These are phyloP conservation scores for Bovichtus variegatus DNA, from an alignment of 2,797 vertebrate species.

Conservation along the genomic window DNA sequence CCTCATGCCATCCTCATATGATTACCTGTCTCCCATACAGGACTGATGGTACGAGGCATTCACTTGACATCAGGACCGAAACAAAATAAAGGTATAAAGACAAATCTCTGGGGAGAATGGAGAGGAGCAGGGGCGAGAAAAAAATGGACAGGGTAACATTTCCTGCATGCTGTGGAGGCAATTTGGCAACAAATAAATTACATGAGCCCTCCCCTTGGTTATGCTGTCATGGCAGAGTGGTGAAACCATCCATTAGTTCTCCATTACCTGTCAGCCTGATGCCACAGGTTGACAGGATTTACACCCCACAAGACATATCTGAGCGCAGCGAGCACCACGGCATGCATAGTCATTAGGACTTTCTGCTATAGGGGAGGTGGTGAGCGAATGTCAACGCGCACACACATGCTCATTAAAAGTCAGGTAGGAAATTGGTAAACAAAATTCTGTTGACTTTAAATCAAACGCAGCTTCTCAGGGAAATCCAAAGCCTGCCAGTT, in stretches of 20 bases:
- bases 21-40: conserved; percentile 4
- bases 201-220: conserved; percentile 59
- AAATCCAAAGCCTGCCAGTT: conserved; percentile 7
- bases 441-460: conserved; percentile 32
- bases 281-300: conserved; percentile 76
- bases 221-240: conserved; percentile 68
- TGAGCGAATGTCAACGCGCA: conserved; percentile 20
- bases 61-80: conserved; percentile 16
- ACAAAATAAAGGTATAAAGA: not conserved
- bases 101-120: not conserved
- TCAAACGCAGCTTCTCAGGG: conserved; percentile 1
- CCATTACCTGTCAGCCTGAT: conserved; percentile 78
- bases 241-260: conserved; percentile 81
- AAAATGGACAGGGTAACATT: conserved; percentile 39
- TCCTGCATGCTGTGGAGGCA: conserved; percentile 47
- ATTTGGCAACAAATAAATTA: conserved; percentile 75
- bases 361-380: not conserved
- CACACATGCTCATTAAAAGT: conserved; percentile 56
- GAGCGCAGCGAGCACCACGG: conserved; percentile 43
- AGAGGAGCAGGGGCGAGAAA: not conserved
- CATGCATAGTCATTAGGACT: conserved; percentile 60
- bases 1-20: not conserved
- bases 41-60: conserved; percentile 4
- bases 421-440: conserved; percentile 24
- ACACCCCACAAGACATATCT: conserved; percentile 56